Evolutionary conservation across 1,140 invertebrate species (phyloP), one percentile per base, ranked within the genome.

Genomic region (Platyscapa corneri): DNA sequence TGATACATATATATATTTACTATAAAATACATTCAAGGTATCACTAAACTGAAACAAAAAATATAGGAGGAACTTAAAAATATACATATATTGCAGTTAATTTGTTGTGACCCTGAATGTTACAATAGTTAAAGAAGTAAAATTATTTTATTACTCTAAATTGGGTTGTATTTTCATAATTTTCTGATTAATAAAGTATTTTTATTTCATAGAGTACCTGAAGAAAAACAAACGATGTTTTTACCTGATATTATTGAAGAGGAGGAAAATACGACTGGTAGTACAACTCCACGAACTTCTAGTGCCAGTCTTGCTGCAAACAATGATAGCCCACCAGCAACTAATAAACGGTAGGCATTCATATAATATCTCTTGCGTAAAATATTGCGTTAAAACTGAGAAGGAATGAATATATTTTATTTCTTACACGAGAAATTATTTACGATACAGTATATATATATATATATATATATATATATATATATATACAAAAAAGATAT

Each of bases 151-250:
- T 60, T 60, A 60, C 27, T 27, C 3, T 27, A 60, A 27, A 27
- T 60, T 27, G 0, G 27, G 14, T 60, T 60, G 3, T 60, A 23
- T 27, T 60, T 23, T 53, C 10, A 2, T 6, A 27, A 60, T 60
- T 27, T 27, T 14, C 20, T 27, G 3, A 60, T 60, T 23, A 27
- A 60, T 3, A 60, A 27, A 60, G 12, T 46, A 46, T 60, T 60
- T 27, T 60, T 27, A 60, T 60, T 53, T 16, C 8, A 53, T 87
- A 95, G 95, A 70, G 94, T 95, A n/a, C 95, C 95, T 5, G 94
- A 95, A 88, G 94, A 95, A n/a, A 94, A 95, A 83, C 95, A 95
- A 82, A 93, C 92, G 32, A 94, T 95, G 92, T 95, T 95, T 86
- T 88, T 95, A 56, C 95, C 95, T 2, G 94, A 95, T 86, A 95